Evolutionary conservation across 2,888 invertebrate genomes (phyloP), one percentile per base, ranked within the genome.

Genomic region (Autographa gamma): DNA sequence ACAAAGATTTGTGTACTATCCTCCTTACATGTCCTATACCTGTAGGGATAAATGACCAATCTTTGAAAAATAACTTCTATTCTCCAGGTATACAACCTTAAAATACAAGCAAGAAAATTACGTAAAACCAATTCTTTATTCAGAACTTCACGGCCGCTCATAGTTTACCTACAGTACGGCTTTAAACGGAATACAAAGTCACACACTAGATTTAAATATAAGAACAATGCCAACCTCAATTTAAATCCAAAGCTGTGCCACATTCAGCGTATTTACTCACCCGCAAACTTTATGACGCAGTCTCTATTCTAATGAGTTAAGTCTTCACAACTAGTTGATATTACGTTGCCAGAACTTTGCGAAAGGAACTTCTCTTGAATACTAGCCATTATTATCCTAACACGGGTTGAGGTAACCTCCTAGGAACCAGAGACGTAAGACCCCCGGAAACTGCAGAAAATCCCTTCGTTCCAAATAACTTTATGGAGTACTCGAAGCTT

Each of bases 341-440:
- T 84, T 84, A 85, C 78, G 74, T 79, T 73, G 77, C 73, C 74
- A 65, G 73, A 86, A 86, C 82, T 85, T 76, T 59, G 76, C 79
- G 41, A 81, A 83, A 81, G 79, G 80, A 85, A 84, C 82, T 86
- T 84, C 69, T 73, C 73, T 76, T 74, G 81, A 83, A 86, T 85
- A 85, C 85, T 84, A 81, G 85, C 85, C 82, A 79, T 81, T 87
- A 89, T 90, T 88, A 90, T 89, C 85, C 86, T 88, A 88, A 89
- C 88, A 86, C 85, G 83, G 84, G 81, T 77, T 80, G 80, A 82
- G 79, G 85, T 84, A 85, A 86, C 80, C 81, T 81, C 80, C 83
- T 79, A 66, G 52, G 73, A 63, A 65, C 85, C 86, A 86, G 76
- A 81, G 68, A 76, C 70, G 66, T 71, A 31, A 81, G 89, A 80